phyloP scores from a whole-genome alignment of 2,797 vertebrate genomes.

The Lagorchestes hirsutus region DNA sequence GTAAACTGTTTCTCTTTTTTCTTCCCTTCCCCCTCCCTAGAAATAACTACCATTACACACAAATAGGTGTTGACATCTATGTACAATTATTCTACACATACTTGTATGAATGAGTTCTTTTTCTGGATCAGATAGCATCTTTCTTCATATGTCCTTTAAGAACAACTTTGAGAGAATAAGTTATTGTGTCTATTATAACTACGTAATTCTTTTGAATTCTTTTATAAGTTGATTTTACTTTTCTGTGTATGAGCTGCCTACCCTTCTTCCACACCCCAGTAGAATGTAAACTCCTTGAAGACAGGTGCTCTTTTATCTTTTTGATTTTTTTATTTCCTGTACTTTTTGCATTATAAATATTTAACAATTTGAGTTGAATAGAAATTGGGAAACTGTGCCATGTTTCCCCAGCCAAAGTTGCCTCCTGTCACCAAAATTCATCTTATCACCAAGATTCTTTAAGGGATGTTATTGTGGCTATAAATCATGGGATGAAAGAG shows the following conservation, averaged over 20 bases:
- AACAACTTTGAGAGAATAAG: neutral
- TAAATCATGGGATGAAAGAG: neutral
- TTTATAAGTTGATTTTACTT: neutral
- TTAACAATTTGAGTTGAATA: neutral
- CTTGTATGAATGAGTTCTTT: neutral
- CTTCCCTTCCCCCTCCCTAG: neutral
- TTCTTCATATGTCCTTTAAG: neutral
- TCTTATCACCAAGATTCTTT: neutral
- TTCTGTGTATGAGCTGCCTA: neutral
- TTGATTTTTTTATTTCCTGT: neutral
- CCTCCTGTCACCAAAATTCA: neutral
- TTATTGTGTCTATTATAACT: neutral
- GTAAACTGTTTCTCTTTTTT: neutral
- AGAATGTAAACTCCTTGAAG: neutral
- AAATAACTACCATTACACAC: neutral
- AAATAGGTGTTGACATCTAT: neutral
- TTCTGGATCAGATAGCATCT: neutral
- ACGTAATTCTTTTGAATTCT: neutral
- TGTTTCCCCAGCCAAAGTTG: neutral
- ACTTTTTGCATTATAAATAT: neutral
- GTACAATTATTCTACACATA: neutral
- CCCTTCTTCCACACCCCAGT: neutral
- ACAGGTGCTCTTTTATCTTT: neutral
- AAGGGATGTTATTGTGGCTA: neutral
- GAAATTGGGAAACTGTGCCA: neutral